These are phyloP conservation scores for Colaptes auratus DNA, from an alignment of 2,113 vertebrate species.

Conservation along the genomic window DNA sequence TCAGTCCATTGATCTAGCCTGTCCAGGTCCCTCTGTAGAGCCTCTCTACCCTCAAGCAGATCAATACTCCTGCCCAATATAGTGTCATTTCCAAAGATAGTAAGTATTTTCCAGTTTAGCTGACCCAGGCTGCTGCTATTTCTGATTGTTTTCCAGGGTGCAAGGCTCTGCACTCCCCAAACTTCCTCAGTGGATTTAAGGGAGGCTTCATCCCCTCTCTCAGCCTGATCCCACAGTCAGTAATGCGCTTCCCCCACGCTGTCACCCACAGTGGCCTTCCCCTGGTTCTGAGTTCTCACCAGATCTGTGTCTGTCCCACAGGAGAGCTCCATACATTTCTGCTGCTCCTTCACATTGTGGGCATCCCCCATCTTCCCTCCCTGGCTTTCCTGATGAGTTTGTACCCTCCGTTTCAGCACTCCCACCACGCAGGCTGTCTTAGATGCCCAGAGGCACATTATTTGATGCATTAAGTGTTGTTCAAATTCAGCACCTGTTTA, in stretches of 20 bases:
- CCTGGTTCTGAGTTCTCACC: not conserved
- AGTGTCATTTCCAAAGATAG: too few species aligned
- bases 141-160: not conserved
- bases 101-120: too few species aligned
- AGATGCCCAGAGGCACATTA: too few species aligned
- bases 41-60: too few species aligned
- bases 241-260: not conserved
- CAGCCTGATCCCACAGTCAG: not conserved
- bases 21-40: too few species aligned
- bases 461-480: too few species aligned
- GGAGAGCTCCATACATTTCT: not conserved
- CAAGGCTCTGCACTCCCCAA: not conserved
- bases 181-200: fast-evolving
- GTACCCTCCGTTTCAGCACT: too few species aligned
- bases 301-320: not conserved
- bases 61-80: too few species aligned
- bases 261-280: not conserved
- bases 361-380: not conserved
- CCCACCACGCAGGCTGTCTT: too few species aligned
- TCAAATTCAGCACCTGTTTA: too few species aligned
- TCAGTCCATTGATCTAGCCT: too few species aligned
- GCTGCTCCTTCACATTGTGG: not conserved
- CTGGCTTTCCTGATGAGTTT: not conserved
- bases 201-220: not conserved
- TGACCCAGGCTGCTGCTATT: too few species aligned